Conservation (phyloP, 2,797 vertebrate genomes). For the Nyctibius grandis region DNA sequence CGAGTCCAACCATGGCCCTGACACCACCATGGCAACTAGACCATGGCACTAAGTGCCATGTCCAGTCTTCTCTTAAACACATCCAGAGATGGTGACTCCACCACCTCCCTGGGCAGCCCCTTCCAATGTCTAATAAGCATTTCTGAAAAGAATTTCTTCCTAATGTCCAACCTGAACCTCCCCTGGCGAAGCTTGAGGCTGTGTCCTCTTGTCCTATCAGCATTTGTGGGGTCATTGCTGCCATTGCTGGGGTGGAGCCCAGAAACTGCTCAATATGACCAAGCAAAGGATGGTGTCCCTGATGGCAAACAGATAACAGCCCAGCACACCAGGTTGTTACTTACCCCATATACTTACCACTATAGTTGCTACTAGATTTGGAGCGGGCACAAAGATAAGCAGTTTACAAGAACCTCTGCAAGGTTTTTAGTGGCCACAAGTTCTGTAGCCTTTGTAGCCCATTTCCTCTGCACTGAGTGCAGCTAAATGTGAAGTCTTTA, state of each 20-base stretch:
- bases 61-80: too few relatives aligned
- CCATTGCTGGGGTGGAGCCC: not conserved
- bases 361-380: not conserved
- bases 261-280: not conserved
- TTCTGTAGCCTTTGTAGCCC: not conserved
- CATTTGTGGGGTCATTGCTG: not conserved
- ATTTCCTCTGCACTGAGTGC: not conserved
- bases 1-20: too few relatives aligned
- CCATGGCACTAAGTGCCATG: too few relatives aligned
- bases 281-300: not conserved
- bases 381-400: not conserved
- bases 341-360: fast-evolving
- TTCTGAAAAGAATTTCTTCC: too few relatives aligned
- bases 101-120: too few relatives aligned
- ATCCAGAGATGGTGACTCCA: too few relatives aligned
- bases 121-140: too few relatives aligned
- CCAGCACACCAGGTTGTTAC: too few relatives aligned
- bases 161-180: too few relatives aligned
- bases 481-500: not conserved
- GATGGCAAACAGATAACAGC: not conserved
- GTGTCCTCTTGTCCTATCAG: too few relatives aligned
- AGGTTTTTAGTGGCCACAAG: not conserved
- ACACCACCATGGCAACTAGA: too few relatives aligned
- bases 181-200: too few relatives aligned
- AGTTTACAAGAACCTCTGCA: not conserved